These are phyloP conservation scores for Narcine bancroftii DNA, from an alignment of 2,113 vertebrate genomes.

Conservation along the genomic window DNA sequence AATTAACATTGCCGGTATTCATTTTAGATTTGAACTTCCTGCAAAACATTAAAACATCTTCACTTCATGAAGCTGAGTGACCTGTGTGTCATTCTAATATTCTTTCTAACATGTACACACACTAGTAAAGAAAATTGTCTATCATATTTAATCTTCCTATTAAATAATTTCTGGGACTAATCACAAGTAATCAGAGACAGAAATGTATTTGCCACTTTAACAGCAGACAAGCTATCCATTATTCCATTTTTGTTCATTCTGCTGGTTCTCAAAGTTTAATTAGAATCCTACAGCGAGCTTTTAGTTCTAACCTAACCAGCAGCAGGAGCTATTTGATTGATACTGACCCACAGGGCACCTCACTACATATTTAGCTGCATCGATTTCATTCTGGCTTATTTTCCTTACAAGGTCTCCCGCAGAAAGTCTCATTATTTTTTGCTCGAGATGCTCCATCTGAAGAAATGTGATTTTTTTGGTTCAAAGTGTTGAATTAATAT, in stretches of 20 bases:
- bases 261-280: background rate
- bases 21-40: background rate
- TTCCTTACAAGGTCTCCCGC: background rate
- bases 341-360: conserved; percentile 37
- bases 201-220: background rate
- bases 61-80: background rate
- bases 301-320: conserved; percentile 12
- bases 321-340: conserved; percentile 40
- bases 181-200: background rate
- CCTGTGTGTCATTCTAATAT: no score
- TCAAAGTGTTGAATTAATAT: background rate
- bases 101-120: background rate
- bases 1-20: background rate
- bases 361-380: conserved; percentile 40
- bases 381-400: conserved; percentile 42
- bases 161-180: conserved; percentile 4
- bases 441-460: background rate
- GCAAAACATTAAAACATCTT: background rate
- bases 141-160: background rate
- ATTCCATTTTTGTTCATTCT: conserved; percentile 7
- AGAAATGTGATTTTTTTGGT: conserved; percentile 19
- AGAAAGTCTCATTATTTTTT: conserved; percentile 26
- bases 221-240: background rate
- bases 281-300: background rate
- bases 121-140: background rate